Base-by-base conservation (phyloP, 2,888 invertebrate genomes). In the Conistra vaccinii region DNA sequence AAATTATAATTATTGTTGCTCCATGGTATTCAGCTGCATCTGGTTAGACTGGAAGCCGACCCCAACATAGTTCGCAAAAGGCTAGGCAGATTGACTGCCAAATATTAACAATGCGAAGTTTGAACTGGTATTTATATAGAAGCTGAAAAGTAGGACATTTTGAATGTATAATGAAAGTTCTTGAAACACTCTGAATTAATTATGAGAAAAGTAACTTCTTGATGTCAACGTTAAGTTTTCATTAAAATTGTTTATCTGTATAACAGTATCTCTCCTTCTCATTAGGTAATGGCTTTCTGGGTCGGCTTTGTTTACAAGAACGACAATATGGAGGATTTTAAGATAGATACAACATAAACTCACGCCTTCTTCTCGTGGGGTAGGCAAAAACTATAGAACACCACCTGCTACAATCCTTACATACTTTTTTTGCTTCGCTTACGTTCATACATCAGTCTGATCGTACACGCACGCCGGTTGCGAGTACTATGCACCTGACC, bases 141-240 rank as follows among this genome's bases (percentile, higher is more conserved):
- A 32, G 12, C n/a, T n/a, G 23, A 26, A 51, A 71, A 72, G 58
- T 61, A 26, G 53, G 35, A 58, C 58, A 78, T 20, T 57, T 45
- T 29, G 14, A 17, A 32, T 51, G 29, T 60, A 48, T 65, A 65
- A 77, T 35, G 26, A 45, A 65, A 71, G 0, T 48, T 29, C 14
- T 42, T 42, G 51, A 78, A 63, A 61, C 45, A 66, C n/a, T 61
- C n/a, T 0, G 65, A 78, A 78, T 51, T 67, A 67, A 78, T 78
- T 78, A 66, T 70, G 39, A 70, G 32, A 20, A 45, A 70, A 66
- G 48, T 66, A 42, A 17, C 39, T 66, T 32, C 9, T 42, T 26
- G 5, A 55, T 39, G 53, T 76, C 63, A 45, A 62, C 45, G 20
- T 26, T 63, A 48, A 62, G 48, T 48, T 45, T 48, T 39, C 20